Percentiles rank a stretch among this genome's conserved stretches.
These are phyloP conservation scores for Torymus tubicola DNA, from an alignment of 2,888 invertebrate species.

Conservation along the genomic window DNA sequence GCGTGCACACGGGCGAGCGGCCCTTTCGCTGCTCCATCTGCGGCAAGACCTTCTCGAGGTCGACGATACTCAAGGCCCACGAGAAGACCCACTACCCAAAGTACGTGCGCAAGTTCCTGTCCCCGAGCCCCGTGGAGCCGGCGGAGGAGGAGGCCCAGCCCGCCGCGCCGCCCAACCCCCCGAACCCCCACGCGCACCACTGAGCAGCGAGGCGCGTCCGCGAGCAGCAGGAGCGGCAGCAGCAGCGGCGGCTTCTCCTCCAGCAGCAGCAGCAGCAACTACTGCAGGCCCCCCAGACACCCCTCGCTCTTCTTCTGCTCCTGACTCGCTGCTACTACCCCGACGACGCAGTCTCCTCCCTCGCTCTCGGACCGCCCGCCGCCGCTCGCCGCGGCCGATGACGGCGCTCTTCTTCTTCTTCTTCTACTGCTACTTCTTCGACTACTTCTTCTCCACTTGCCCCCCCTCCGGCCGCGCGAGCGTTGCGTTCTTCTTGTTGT, in stretches of 20 bases:
- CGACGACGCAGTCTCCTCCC: conserved; percentile 34
- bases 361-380: conserved; percentile 19
- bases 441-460: too few relatives aligned
- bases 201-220: conserved; percentile 53
- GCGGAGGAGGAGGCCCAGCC: conserved; percentile 82
- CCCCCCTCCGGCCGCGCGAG: background rate
- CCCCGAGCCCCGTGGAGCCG: conserved; percentile 90
- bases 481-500: conserved; percentile 28
- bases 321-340: conserved; percentile 26
- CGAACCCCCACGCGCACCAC: conserved; percentile 53
- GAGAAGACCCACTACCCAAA: conserved; percentile 96
- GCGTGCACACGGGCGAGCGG: conserved; percentile 93
- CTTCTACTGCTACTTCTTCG: too few relatives aligned
- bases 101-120: conserved; percentile 92
- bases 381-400: conserved; percentile 40
- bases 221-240: background rate
- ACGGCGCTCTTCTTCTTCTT: background rate
- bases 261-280: conserved; percentile 18
- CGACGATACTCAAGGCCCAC: conserved; percentile 93
- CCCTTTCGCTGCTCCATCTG: conserved; percentile 93
- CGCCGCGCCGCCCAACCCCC: conserved; percentile 44
- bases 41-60: conserved; percentile 93
- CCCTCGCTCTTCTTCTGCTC: conserved; percentile 43
- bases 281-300: background rate
- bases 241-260: background rate